Evolutionary conservation across 2,113 vertebrate genomes (phyloP).

Genomic region (Peromyscus californicus): DNA sequence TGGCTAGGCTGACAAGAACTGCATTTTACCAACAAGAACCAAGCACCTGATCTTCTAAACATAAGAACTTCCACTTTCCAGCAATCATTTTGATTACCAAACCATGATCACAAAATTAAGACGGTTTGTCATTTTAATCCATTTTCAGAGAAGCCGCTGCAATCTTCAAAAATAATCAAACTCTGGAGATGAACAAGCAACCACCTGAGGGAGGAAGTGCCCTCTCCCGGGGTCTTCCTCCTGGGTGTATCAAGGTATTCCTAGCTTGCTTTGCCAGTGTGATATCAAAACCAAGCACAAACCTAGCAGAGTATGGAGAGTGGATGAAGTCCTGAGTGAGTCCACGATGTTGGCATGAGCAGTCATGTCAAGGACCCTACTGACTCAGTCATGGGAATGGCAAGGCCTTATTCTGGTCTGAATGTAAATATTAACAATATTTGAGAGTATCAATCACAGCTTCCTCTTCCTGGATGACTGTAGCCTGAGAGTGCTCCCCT

Average conservation of each 20-base stretch:
- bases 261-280: background rate
- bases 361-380: too few relatives aligned
- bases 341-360: background rate
- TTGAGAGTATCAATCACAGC: background rate
- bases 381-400: background rate
- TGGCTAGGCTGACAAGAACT: constrained; percentile 69
- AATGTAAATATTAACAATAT: background rate
- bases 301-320: background rate
- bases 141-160: constrained; percentile 70
- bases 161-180: constrained; percentile 62
- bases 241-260: too few relatives aligned
- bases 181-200: background rate
- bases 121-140: constrained; percentile 72
- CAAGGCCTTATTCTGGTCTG: background rate
- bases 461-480: background rate
- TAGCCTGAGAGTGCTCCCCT: background rate
- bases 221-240: background rate
- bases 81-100: constrained; percentile 75
- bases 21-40: constrained; percentile 76
- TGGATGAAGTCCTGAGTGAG: background rate
- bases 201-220: background rate
- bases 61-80: constrained; percentile 77
- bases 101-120: constrained; percentile 63
- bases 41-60: constrained; percentile 76
- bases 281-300: background rate